Evolutionary conservation across 2,888 invertebrate species (phyloP).

Genomic region (Zelleria hepariella): DNA sequence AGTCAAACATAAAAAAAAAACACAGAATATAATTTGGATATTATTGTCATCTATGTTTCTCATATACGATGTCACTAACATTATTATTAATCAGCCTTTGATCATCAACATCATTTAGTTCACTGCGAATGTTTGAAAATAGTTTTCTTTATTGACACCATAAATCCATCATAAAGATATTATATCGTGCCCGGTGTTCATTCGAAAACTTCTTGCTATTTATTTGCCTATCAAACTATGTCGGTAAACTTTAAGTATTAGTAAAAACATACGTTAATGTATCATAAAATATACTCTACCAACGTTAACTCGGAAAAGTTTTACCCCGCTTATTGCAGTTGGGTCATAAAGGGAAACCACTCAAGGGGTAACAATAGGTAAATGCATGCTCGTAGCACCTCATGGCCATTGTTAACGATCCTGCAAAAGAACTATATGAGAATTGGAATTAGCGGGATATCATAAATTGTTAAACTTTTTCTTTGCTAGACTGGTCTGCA

Average conservation of each 20-base stretch:
- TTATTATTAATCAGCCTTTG: neutral
- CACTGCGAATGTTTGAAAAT: neutral
- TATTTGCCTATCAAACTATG: neutral
- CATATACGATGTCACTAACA: too few relatives aligned
- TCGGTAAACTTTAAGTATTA: neutral
- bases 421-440: neutral
- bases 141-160: neutral
- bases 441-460: neutral
- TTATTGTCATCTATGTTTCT: too few relatives aligned
- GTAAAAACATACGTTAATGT: constrained; percentile 1
- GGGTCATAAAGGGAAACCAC: neutral
- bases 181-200: neutral
- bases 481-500: too few relatives aligned
- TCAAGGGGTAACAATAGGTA: neutral
- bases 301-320: constrained; percentile 10
- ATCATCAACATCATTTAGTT: neutral
- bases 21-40: too few relatives aligned
- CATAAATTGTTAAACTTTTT: neutral
- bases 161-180: neutral
- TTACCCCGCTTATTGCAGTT: neutral
- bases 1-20: too few relatives aligned
- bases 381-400: neutral
- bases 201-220: neutral
- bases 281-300: constrained; percentile 8
- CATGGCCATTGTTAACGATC: constrained; percentile 3